phyloP scores from a whole-genome alignment of 2,113 vertebrate genomes.

The Hypanus sabinus region DNA sequence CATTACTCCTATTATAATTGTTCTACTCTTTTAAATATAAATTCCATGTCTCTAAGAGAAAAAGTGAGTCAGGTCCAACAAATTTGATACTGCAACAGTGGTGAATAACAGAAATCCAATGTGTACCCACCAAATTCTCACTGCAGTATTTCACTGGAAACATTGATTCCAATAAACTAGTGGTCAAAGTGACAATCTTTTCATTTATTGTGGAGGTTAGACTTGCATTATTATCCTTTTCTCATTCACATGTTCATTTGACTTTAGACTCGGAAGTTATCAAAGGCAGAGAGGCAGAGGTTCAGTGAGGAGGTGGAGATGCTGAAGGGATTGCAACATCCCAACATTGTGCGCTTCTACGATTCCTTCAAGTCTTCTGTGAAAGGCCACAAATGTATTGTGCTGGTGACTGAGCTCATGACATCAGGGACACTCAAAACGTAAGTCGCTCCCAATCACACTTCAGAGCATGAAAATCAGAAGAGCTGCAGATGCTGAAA shows the following conservation, averaged over 20 bases:
- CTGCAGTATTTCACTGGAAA: neutral
- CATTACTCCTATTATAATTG: too few species aligned
- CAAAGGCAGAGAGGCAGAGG: conserved; percentile 70
- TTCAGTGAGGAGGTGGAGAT: conserved; percentile 91
- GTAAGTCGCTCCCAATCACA: conserved; percentile 57
- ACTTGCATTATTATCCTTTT: neutral
- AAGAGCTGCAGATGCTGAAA: too few species aligned
- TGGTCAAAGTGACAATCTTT: neutral
- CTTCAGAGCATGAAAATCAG: neutral
- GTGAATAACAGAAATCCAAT: neutral
- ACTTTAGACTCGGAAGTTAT: conserved; percentile 72
- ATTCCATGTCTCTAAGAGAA: too few species aligned
- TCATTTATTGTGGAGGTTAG: neutral
- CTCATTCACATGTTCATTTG: neutral
- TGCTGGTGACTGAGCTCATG: conserved; percentile 92
- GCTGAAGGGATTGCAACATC: conserved; percentile 88
- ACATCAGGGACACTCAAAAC: conserved; percentile 91
- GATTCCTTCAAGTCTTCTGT: conserved; percentile 84
- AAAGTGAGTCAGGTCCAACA: too few species aligned
- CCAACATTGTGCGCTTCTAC: conserved; percentile 92
- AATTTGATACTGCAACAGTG: neutral
- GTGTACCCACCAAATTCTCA: neutral
- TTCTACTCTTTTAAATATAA: too few species aligned
- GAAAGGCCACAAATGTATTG: conserved; percentile 77
- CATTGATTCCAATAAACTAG: neutral